These are phyloP conservation scores for Gibbula magus DNA, from an alignment of 2,888 invertebrate species.

Conservation along the genomic window DNA sequence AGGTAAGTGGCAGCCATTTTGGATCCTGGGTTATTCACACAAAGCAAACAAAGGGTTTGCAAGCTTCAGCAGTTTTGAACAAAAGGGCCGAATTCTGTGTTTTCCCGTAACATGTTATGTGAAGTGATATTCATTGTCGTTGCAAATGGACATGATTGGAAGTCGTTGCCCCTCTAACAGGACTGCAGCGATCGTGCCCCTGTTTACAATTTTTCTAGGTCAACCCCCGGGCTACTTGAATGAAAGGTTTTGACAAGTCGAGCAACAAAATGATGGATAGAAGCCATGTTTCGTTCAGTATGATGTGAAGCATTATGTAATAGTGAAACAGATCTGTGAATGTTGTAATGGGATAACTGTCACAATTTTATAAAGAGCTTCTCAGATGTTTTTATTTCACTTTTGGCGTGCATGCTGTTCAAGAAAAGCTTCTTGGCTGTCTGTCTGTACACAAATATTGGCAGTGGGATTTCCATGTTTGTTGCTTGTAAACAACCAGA, in stretches of 20 bases:
- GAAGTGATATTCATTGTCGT: neutral
- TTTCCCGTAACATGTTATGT: neutral
- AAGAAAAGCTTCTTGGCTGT: neutral
- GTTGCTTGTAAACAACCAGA: constrained; percentile 4
- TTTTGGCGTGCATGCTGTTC: too few species aligned
- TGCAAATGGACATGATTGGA: neutral
- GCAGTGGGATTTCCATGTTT: neutral
- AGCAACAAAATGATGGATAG: too few species aligned
- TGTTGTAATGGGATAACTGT: too few species aligned
- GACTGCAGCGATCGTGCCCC: neutral
- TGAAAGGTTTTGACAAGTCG: too few species aligned
- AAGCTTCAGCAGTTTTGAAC: neutral
- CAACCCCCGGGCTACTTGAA: neutral
- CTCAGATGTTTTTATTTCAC: too few species aligned
- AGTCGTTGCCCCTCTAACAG: neutral
- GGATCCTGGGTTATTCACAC: constrained; percentile 25
- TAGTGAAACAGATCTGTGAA: too few species aligned
- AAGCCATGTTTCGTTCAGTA: too few species aligned
- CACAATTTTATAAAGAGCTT: too few species aligned
- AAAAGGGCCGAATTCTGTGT: neutral
- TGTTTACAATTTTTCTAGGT: constrained; percentile 11
- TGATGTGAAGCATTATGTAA: too few species aligned
- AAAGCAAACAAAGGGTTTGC: constrained; percentile 37
- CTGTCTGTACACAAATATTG: constrained; percentile 11
- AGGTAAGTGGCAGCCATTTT: constrained; percentile 53